These are phyloP conservation scores for Steatocranus sp. DNA, from an alignment of 2,797 vertebrate genomes.

Conservation along the genomic window DNA sequence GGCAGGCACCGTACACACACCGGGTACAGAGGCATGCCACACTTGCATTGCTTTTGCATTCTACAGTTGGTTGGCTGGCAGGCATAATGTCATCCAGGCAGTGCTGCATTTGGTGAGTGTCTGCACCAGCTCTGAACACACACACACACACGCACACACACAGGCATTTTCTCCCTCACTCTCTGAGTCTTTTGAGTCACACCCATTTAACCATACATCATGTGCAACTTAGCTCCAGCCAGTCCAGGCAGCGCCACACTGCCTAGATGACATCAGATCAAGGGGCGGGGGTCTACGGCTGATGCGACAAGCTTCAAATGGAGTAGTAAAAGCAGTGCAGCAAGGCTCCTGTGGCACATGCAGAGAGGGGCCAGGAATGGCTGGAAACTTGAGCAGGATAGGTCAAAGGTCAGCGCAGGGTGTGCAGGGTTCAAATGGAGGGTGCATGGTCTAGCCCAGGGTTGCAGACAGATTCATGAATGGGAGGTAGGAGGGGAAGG, in stretches of 20 bases:
- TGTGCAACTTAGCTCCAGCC: constrained; percentile 38
- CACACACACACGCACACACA: neutral
- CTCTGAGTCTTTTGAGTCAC: neutral
- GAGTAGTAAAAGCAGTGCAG: constrained; percentile 73
- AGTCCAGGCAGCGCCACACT: constrained; percentile 50
- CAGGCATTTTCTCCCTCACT: neutral
- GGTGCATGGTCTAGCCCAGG: constrained; percentile 75
- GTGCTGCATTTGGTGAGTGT: constrained; percentile 49
- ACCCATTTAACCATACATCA: neutral
- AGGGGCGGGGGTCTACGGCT: constrained; percentile 35
- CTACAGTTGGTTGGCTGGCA: constrained; percentile 86
- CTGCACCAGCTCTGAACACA: constrained; percentile 34
- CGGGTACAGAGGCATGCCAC: constrained; percentile 89
- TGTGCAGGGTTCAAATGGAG: constrained; percentile 26
- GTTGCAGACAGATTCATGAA: constrained; percentile 78
- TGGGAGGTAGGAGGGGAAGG: constrained; percentile 40
- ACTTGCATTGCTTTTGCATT: constrained; percentile 91
- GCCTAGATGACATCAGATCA: constrained; percentile 77
- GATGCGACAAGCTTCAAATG: constrained; percentile 76
- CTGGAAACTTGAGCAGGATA: neutral
- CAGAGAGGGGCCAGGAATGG: constrained; percentile 59
- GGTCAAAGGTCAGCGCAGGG: constrained; percentile 26
- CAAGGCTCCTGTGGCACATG: constrained; percentile 81
- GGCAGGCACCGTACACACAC: constrained; percentile 88
- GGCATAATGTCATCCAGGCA: constrained; percentile 81